Conservation (phyloP, 2,888 invertebrate genomes). For the Thymelicus acteon region DNA sequence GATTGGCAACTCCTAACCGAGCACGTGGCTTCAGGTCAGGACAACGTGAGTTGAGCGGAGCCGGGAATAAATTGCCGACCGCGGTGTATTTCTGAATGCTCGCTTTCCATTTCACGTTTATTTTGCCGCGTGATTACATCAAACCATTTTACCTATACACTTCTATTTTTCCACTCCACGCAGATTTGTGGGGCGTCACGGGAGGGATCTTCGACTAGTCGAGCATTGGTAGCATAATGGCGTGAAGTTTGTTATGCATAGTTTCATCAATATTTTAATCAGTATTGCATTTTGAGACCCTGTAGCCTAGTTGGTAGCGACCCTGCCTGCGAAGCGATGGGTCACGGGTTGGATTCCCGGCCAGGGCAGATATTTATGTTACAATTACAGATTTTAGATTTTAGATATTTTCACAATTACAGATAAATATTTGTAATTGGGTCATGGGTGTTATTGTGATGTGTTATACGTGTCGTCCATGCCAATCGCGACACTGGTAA, state of each 20-base stretch:
- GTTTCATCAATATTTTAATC: conserved; percentile 13
- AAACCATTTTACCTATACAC: conserved; percentile 8
- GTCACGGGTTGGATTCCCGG: no score
- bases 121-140: conserved; percentile 1
- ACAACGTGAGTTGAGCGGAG: conserved; percentile 12
- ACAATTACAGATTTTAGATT: no score
- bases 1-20: conserved; percentile 30
- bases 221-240: background rate
- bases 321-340: no score
- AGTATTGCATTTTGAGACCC: background rate
- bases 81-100: conserved; percentile 26
- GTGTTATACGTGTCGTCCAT: no score
- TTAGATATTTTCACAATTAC: no score
- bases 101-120: conserved; percentile 30
- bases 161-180: conserved; percentile 17
- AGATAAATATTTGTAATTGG: no score
- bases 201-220: conserved; percentile 8
- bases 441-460: no score
- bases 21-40: conserved; percentile 12
- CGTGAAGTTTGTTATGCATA: conserved; percentile 1
- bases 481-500: no score
- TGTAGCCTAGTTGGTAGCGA: no score
- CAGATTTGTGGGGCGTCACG: conserved; percentile 12
- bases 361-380: no score
- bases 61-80: conserved; percentile 22